A percentile compares a stretch with the other conserved stretches of the same genome.
These are phyloP conservation scores for Dicerorhinus sumatrensis DNA, from an alignment of 2,113 vertebrate species.

Conservation along the genomic window DNA sequence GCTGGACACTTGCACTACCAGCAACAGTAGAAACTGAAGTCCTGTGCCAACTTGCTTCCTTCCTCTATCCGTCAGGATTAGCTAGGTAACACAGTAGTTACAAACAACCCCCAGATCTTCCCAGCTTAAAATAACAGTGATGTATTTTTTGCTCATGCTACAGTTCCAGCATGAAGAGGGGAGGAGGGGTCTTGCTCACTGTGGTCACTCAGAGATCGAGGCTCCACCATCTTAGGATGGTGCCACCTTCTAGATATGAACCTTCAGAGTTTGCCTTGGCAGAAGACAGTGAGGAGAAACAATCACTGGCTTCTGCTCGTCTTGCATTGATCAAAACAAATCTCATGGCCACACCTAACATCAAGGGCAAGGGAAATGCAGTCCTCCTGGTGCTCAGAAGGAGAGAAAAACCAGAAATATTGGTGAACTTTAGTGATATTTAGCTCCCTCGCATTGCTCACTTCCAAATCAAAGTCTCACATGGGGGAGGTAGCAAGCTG, in stretches of 20 bases:
- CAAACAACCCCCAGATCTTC: background rate
- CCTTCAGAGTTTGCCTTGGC: background rate
- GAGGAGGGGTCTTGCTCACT: background rate
- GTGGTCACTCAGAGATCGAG: background rate
- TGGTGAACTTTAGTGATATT: constrained; percentile 14
- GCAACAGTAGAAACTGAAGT: constrained; percentile 55
- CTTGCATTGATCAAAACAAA: background rate
- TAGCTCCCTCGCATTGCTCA: background rate
- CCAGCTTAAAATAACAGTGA: constrained; percentile 42
- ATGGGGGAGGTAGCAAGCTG: background rate
- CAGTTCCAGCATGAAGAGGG: background rate
- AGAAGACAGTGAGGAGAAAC: background rate
- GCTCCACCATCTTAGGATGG: background rate
- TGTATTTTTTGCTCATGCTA: background rate
- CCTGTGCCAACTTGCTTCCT: background rate
- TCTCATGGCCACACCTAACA: background rate
- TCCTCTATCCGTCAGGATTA: background rate
- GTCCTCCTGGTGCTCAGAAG: constrained; percentile 23
- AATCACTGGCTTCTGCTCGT: background rate
- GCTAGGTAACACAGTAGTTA: background rate
- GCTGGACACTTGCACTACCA: constrained; percentile 5
- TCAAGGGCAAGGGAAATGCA: background rate
- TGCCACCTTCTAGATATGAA: background rate
- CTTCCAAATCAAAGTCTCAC: constrained; percentile 29
- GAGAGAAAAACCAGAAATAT: constrained; percentile 51